Percentiles rank a stretch among this genome's conserved stretches.
Evolutionary conservation across 2,888 invertebrate species (phyloP).

Genomic region (Craniophora ligustri): DNA sequence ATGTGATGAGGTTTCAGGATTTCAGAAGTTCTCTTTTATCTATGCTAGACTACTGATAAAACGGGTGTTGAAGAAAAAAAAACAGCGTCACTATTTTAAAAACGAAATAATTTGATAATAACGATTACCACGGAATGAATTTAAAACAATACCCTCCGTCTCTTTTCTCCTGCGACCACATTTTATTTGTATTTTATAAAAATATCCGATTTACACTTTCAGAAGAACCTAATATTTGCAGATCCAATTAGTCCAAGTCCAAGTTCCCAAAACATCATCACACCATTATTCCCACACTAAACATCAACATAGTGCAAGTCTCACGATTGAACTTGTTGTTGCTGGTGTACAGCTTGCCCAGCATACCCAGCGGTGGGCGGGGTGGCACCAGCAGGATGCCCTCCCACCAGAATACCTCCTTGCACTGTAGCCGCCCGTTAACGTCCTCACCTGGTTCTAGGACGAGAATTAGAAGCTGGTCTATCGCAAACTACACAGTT

Average conservation of each 20-base stretch:
- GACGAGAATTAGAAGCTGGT: slow-evolving; percentile 41
- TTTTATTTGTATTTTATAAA: too few species aligned
- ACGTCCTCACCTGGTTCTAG: slow-evolving; percentile 78
- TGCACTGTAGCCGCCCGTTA: slow-evolving; percentile 88
- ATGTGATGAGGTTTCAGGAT: slow-evolving; percentile 28
- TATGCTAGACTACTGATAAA: too few species aligned
- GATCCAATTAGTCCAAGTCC: neutral
- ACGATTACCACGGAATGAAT: too few species aligned
- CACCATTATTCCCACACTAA: slow-evolving; percentile 28
- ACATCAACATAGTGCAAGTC: slow-evolving; percentile 51
- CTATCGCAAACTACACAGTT: slow-evolving; percentile 27
- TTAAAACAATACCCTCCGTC: too few species aligned
- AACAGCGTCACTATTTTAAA: too few species aligned
- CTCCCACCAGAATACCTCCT: slow-evolving; percentile 93
- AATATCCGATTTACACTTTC: too few species aligned
- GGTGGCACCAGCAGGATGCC: slow-evolving; percentile 91
- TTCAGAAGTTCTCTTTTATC: neutral
- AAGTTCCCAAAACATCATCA: slow-evolving; percentile 28
- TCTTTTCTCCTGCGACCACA: too few species aligned
- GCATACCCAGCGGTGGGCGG: slow-evolving; percentile 89
- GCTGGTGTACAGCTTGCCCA: slow-evolving; percentile 88
- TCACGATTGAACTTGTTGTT: slow-evolving; percentile 86
- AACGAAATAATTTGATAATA: too few species aligned
- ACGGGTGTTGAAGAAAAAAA: too few species aligned
- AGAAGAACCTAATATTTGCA: neutral